phyloP scores from a whole-genome alignment of 2,797 vertebrate species.

The Pipistrellus pipistrellus region DNA sequence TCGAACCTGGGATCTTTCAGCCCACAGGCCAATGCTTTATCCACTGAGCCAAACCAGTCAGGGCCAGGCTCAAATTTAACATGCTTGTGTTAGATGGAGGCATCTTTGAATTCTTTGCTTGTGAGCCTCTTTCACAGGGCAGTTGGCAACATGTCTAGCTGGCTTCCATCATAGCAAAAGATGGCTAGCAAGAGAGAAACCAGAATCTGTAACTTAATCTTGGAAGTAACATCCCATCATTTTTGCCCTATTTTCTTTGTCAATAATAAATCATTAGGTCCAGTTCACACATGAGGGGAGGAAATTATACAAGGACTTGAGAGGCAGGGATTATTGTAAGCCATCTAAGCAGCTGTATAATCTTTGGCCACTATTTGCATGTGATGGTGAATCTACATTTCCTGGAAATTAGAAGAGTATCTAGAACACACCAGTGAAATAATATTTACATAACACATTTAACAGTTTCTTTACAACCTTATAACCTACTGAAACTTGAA shows the following conservation, averaged over 20 bases:
- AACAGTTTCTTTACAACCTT: slow-evolving; percentile 34
- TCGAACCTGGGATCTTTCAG: too few species aligned
- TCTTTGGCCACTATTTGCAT: slow-evolving; percentile 20
- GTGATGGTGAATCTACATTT: slow-evolving; percentile 19
- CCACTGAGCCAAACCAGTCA: too few species aligned
- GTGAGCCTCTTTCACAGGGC: not conserved
- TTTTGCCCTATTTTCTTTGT: not conserved
- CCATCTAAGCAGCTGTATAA: not conserved
- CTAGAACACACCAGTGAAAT: slow-evolving; percentile 50
- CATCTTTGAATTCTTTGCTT: not conserved
- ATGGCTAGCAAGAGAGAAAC: not conserved
- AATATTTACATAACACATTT: slow-evolving; percentile 61
- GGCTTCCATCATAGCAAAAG: slow-evolving; percentile 33
- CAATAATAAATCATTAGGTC: not conserved
- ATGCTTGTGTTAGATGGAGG: not conserved
- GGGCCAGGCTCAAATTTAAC: too few species aligned
- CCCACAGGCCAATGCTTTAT: too few species aligned
- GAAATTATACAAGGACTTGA: not conserved
- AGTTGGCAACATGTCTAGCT: not conserved
- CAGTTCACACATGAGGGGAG: not conserved
- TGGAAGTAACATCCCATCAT: not conserved
- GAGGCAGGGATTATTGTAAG: not conserved
- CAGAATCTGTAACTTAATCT: not conserved
- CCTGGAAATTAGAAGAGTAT: slow-evolving; percentile 45
- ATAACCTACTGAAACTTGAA: slow-evolving; percentile 52